These are phyloP conservation scores for Tolmerus cingulatus DNA, from an alignment of 2,888 invertebrate species.

Conservation along the genomic window DNA sequence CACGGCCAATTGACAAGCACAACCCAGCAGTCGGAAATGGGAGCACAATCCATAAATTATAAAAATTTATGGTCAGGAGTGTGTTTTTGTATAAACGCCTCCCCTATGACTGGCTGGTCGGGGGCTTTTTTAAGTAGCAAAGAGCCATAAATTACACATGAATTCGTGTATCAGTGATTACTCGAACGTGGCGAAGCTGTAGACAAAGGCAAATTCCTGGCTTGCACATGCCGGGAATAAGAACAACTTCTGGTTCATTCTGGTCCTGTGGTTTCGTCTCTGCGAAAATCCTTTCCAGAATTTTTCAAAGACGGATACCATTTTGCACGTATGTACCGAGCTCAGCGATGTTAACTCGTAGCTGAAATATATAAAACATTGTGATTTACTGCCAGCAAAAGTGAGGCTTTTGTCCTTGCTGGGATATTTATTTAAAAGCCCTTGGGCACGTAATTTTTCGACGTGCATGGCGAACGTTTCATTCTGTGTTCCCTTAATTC, in stretches of 20 bases:
- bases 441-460: background rate
- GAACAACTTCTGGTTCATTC: slow-evolving; percentile 14
- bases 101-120: background rate
- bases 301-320: slow-evolving; percentile 18
- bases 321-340: background rate
- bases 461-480: background rate
- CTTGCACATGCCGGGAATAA: slow-evolving; percentile 19
- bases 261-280: background rate
- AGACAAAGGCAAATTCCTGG: slow-evolving; percentile 19
- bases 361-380: slow-evolving; percentile 4
- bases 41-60: slow-evolving; percentile 38
- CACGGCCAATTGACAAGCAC: slow-evolving; percentile 33
- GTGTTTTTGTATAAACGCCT: background rate
- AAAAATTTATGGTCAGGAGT: slow-evolving; percentile 33
- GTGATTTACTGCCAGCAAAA: slow-evolving; percentile 25
- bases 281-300: slow-evolving; percentile 11
- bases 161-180: slow-evolving; percentile 40
- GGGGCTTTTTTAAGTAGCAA: slow-evolving; percentile 30
- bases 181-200: slow-evolving; percentile 14
- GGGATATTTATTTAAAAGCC: background rate
- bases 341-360: slow-evolving; percentile 7
- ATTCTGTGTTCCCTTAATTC: background rate
- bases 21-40: slow-evolving; percentile 13
- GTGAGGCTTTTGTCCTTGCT: background rate
- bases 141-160: slow-evolving; percentile 41